Base-by-base conservation (phyloP, 1,140 invertebrate species). In the Planococcus citri region DNA sequence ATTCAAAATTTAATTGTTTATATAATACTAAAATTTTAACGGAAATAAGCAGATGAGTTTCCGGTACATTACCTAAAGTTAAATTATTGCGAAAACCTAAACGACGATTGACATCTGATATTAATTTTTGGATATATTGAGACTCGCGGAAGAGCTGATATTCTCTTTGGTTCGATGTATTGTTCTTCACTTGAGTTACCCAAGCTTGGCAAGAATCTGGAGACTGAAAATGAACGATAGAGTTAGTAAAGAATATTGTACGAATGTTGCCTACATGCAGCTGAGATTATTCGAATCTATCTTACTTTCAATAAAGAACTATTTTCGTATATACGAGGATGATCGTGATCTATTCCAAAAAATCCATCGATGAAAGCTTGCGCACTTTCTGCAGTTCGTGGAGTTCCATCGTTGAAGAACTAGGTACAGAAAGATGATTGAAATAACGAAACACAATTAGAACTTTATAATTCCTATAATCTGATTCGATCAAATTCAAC, bases 11-110 rank as follows among this genome's bases (percentile, higher is more conserved):
- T n/a, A n/a, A n/a, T n/a, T n/a, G n/a, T n/a, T n/a, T n/a, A n/a
- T n/a, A n/a, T n/a, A n/a, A n/a, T n/a, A n/a, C n/a, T n/a, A n/a
- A n/a, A n/a, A n/a, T n/a, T n/a, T n/a, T n/a, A n/a, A n/a, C n/a
- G n/a, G n/a, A n/a, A n/a, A n/a, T n/a, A n/a, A n/a, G n/a, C n/a
- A n/a, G n/a, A n/a, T n/a, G n/a, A n/a, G n/a, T n/a, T n/a, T n/a
- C n/a, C n/a, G n/a, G n/a, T n/a, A n/a, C n/a, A 51, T 64, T 27
- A 64, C 60, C 60, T 25, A 64, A 27, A 1, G 60, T 24, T 25
- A 64, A 27, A 64, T 64, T 64, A 64, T 64, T 17, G 3, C 25
- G 21, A 25, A 64, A 64, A 64, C 60, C 60, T 27, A 64, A 64
- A 6, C 60, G 60, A 10, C 21, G 9, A 27, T 12, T 64, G 12